A percentile compares a stretch with the other conserved stretches of the same genome.
These are phyloP conservation scores for Agrenia bidenticulata DNA, from an alignment of 2,888 invertebrate species.

Conservation along the genomic window DNA sequence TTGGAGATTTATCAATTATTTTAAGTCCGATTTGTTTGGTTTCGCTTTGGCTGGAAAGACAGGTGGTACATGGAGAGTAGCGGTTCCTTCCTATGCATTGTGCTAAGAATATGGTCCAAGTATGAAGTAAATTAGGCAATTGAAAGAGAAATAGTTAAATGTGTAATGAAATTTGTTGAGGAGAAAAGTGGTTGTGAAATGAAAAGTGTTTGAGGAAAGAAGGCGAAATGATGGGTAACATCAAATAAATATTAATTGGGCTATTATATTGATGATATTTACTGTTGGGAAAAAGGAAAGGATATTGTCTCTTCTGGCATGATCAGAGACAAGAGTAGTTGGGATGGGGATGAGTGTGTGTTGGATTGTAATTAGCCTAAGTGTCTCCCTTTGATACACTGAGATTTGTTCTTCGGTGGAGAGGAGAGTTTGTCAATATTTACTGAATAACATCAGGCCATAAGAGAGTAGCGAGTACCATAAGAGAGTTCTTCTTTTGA, in stretches of 20 bases:
- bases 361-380: constrained; percentile 52
- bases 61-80: no score
- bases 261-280: constrained; percentile 52
- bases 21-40: no score
- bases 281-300: constrained; percentile 45
- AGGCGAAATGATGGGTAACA: no score
- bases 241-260: constrained; percentile 32
- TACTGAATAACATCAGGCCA: constrained; percentile 10
- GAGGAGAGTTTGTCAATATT: constrained; percentile 20
- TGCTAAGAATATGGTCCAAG: no score
- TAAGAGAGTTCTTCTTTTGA: background rate
- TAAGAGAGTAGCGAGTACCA: background rate
- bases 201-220: no score
- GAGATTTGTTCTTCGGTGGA: constrained; percentile 34
- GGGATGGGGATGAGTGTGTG: constrained; percentile 29
- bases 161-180: no score
- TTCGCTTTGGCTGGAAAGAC: no score
- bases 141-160: no score
- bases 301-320: background rate
- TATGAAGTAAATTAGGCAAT: no score
- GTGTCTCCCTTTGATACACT: constrained; percentile 51
- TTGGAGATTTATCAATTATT: no score
- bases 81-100: no score
- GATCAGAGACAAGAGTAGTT: background rate
- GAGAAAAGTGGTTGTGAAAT: no score